Conservation (phyloP, 1,140 invertebrate genomes). For the Sarcophaga peregrina region DNA sequence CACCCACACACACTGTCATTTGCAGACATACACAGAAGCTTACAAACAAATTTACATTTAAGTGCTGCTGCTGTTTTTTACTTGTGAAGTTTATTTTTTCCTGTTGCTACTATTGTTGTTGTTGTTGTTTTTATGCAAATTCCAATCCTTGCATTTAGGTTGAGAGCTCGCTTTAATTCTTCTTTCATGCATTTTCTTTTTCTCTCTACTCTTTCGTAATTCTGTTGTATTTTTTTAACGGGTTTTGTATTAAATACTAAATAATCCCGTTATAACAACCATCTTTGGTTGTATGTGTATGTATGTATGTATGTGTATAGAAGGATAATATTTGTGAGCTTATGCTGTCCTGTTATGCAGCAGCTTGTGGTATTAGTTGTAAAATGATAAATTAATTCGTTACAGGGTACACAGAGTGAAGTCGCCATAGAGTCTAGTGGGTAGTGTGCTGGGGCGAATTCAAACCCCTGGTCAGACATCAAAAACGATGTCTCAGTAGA, state of each 20-base stretch:
- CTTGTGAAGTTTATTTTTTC: not conserved
- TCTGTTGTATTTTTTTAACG: not conserved
- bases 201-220: not conserved
- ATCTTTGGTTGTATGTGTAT: conserved; percentile 17
- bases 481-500: too few relatives aligned
- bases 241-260: conserved; percentile 27
- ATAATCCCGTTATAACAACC: conserved; percentile 24
- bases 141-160: not conserved
- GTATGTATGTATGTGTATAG: not conserved
- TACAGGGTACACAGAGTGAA: too few relatives aligned
- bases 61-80: not conserved
- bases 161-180: not conserved
- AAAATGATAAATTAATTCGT: too few relatives aligned
- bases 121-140: not conserved
- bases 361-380: too few relatives aligned
- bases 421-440: too few relatives aligned
- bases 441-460: too few relatives aligned
- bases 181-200: too few relatives aligned
- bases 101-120: too few relatives aligned
- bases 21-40: not conserved
- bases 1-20: too few relatives aligned
- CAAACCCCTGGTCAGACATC: too few relatives aligned
- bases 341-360: not conserved
- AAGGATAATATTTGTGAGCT: not conserved
- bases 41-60: conserved; percentile 7